These are phyloP conservation scores for Chelon labrosus DNA, from an alignment of 2,797 vertebrate genomes.

Conservation along the genomic window DNA sequence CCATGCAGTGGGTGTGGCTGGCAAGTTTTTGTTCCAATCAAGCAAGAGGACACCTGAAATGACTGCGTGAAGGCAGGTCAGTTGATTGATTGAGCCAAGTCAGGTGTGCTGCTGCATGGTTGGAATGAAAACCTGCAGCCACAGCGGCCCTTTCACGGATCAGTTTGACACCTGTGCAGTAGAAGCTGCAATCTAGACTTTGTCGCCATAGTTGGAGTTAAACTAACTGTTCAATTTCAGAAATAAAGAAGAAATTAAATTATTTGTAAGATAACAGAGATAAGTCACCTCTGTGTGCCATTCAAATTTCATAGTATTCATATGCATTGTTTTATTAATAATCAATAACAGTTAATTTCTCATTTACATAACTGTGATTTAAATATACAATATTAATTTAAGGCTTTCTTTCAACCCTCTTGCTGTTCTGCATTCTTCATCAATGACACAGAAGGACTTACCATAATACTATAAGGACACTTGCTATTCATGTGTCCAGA, in stretches of 20 bases:
- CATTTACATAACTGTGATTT: neutral
- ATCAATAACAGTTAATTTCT: neutral
- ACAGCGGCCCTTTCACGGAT: too few species aligned
- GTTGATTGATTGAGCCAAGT: too few species aligned
- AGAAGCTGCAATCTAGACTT: neutral
- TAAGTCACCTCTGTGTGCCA: neutral
- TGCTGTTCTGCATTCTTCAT: neutral
- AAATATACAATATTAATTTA: neutral
- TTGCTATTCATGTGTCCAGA: neutral
- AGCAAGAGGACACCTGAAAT: too few species aligned
- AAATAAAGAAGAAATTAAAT: neutral
- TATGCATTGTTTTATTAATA: neutral
- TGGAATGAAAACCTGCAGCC: too few species aligned
- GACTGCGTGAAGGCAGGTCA: too few species aligned
- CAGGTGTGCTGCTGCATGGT: too few species aligned
- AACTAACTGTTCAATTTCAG: neutral
- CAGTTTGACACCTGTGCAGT: neutral
- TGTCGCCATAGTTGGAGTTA: neutral
- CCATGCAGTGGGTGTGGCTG: too few species aligned
- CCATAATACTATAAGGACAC: neutral
- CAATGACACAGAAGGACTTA: too few species aligned
- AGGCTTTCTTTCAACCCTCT: neutral
- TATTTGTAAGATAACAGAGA: too few species aligned
- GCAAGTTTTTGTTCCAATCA: too few species aligned
- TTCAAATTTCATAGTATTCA: neutral